Conservation (phyloP, 2,113 vertebrate species). For the Pelmatolapia mariae region DNA sequence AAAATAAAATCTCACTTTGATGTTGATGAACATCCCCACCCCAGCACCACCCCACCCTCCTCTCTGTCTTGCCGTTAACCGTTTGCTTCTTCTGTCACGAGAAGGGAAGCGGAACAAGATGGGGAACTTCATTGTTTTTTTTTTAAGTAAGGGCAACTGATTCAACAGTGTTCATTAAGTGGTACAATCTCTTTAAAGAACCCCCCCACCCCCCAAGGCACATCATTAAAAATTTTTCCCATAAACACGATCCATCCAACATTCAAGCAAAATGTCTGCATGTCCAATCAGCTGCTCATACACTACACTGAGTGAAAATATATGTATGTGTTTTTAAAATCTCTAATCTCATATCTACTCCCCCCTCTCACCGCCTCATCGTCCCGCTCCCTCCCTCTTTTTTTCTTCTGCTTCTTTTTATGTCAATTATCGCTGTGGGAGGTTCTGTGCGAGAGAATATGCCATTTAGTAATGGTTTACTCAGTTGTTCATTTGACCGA, state of each 20-base stretch:
- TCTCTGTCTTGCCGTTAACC: background rate
- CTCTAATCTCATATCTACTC: conserved; percentile 51
- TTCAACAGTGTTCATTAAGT: conserved; percentile 2
- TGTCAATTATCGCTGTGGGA: conserved; percentile 42
- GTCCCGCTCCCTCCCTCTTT: background rate
- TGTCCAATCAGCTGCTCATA: background rate
- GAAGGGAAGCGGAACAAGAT: background rate
- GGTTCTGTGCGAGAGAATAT: conserved; percentile 82
- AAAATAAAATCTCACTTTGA: background rate
- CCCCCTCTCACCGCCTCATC: background rate
- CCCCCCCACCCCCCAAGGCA: conserved; percentile 62
- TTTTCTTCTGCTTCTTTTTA: background rate
- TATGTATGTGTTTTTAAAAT: conserved; percentile 1
- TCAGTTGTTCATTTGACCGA: conserved; percentile 74
- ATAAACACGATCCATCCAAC: conserved; percentile 14
- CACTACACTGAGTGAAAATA: background rate
- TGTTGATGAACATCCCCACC: background rate
- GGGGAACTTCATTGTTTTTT: background rate
- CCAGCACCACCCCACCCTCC: background rate
- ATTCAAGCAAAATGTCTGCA: conserved; percentile 10
- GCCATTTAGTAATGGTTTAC: conserved; percentile 52
- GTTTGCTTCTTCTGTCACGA: background rate
- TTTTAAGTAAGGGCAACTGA: background rate
- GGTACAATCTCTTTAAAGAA: conserved; percentile 48
- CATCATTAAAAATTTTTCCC: conserved; percentile 49